Conservation (phyloP, 2,113 vertebrate species). For the Nothoprocta perdicaria region DNA sequence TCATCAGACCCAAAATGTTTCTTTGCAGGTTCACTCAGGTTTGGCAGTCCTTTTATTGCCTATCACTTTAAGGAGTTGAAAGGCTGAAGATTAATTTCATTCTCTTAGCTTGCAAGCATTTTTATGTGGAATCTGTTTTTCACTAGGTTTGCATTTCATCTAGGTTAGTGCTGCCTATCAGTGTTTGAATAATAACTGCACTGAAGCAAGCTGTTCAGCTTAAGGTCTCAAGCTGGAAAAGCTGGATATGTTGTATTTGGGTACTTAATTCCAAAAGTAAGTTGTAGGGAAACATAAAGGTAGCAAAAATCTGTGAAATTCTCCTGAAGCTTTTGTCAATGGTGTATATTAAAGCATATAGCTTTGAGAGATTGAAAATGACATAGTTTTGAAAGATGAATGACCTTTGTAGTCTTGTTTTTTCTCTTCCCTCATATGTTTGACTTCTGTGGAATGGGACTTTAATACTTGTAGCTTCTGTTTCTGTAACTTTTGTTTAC, state of each 20-base stretch:
- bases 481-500: slow-evolving; percentile 28
- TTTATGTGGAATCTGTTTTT: slow-evolving; percentile 56
- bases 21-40: slow-evolving; percentile 66
- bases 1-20: slow-evolving; percentile 52
- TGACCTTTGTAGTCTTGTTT: not conserved
- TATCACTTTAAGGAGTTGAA: slow-evolving; percentile 70
- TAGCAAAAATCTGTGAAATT: not conserved
- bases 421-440: not conserved
- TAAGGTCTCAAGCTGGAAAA: slow-evolving; percentile 51
- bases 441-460: not conserved
- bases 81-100: slow-evolving; percentile 62
- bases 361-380: not conserved
- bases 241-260: not conserved
- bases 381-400: not conserved
- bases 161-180: slow-evolving; percentile 46
- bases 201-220: slow-evolving; percentile 51
- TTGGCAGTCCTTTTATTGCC: slow-evolving; percentile 71
- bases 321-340: not conserved
- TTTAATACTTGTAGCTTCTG: slow-evolving; percentile 38
- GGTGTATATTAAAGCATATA: not conserved
- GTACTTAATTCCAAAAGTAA: slow-evolving; percentile 22
- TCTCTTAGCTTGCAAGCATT: slow-evolving; percentile 54
- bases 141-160: slow-evolving; percentile 65
- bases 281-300: not conserved
- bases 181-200: slow-evolving; percentile 64